These are phyloP conservation scores for Morus bassanus DNA, from an alignment of 2,797 vertebrate genomes.

Conservation along the genomic window DNA sequence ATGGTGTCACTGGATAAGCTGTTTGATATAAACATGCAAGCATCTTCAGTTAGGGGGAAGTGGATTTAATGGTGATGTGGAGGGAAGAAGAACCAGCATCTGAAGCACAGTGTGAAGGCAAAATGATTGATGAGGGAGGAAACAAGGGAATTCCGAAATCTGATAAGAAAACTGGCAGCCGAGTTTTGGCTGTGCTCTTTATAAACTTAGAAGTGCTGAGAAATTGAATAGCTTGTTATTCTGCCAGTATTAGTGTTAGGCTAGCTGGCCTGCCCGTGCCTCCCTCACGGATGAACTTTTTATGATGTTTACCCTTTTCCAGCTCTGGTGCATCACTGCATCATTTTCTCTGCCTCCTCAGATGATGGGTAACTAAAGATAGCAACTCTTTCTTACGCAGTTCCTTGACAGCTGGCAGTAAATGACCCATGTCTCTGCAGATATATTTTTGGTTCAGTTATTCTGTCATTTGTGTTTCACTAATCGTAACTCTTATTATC, in stretches of 20 bases:
- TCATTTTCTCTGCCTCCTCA: conserved; percentile 22
- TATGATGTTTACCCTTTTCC: background rate
- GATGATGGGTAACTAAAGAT: background rate
- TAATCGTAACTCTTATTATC: conserved; percentile 1
- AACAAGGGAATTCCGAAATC: background rate
- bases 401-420: conserved; percentile 8
- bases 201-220: background rate
- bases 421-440: background rate
- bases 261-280: background rate
- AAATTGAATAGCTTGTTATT: background rate
- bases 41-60: background rate
- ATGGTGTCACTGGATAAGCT: background rate
- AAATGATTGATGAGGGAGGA: background rate
- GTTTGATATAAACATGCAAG: background rate
- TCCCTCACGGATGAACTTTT: background rate
- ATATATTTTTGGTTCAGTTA: conserved; percentile 22
- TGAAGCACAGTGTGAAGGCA: background rate
- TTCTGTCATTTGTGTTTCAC: background rate
- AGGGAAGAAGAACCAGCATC: background rate
- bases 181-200: background rate
- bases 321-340: background rate
- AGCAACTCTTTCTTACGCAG: background rate
- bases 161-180: background rate
- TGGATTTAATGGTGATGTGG: background rate
- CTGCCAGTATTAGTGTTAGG: background rate